These are phyloP conservation scores for Pocillopora meandrina DNA, from an alignment of 92 coral and sea anemone species.

Conservation along the genomic window DNA sequence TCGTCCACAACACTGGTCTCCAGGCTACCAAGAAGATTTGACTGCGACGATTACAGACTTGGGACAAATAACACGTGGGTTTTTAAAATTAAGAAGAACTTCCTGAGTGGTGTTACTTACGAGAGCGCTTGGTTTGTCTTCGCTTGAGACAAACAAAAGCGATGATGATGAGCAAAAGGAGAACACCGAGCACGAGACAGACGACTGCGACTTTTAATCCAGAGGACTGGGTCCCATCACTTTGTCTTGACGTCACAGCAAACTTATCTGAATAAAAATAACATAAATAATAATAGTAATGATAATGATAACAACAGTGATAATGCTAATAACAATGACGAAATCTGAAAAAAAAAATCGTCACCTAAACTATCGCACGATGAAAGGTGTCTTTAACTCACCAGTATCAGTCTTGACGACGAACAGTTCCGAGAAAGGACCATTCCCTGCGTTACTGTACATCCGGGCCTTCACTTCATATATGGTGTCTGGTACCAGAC, in stretches of 20 bases:
- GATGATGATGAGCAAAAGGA: conserved; percentile 67
- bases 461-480: conserved; percentile 87
- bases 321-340: too few relatives aligned
- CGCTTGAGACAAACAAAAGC: conserved; percentile 52
- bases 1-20: background rate
- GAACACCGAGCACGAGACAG: conserved; percentile 60
- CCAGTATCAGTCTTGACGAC: conserved; percentile 74
- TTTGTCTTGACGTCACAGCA: conserved; percentile 50
- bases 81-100: background rate
- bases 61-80: background rate
- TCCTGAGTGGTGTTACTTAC: conserved; percentile 13
- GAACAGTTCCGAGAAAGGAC: conserved; percentile 78
- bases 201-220: conserved; percentile 80
- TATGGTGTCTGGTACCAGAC: conserved; percentile 62
- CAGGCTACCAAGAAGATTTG: background rate
- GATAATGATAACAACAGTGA: too few relatives aligned
- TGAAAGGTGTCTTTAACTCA: conserved; percentile 15
- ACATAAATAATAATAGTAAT: background rate
- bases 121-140: conserved; percentile 31
- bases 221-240: conserved; percentile 47
- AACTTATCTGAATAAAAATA: conserved; percentile 38
- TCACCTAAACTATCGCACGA: background rate
- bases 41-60: background rate
- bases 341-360: background rate
- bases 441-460: conserved; percentile 92